These are phyloP conservation scores for Cristatella mucedo DNA, from an alignment of 2,888 invertebrate genomes.

Conservation along the genomic window DNA sequence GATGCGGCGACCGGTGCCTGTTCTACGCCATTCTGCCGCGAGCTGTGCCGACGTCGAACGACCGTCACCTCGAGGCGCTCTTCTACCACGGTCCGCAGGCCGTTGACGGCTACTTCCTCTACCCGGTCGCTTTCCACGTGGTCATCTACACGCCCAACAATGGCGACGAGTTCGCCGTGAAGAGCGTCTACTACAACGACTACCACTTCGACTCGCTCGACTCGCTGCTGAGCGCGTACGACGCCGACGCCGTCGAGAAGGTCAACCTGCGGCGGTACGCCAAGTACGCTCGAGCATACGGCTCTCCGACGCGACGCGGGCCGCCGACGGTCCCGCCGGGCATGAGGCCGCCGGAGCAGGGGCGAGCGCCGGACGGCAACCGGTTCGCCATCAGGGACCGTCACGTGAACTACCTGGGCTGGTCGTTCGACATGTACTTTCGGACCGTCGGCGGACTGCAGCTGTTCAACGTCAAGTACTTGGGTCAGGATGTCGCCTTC, in stretches of 20 bases:
- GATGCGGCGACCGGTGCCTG: too few relatives aligned
- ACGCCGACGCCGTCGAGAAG: neutral
- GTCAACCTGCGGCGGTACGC: neutral
- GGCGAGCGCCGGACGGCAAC: neutral
- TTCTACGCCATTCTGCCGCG: neutral
- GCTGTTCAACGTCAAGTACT: neutral
- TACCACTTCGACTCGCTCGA: neutral
- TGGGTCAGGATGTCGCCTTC: slow-evolving; percentile 18
- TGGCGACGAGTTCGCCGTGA: neutral
- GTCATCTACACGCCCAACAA: neutral
- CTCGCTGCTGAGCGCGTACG: neutral
- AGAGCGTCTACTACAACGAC: neutral
- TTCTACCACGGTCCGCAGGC: neutral
- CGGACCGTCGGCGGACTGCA: slow-evolving; percentile 1
- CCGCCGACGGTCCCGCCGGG: neutral
- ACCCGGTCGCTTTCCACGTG: slow-evolving; percentile 1
- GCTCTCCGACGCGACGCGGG: neutral
- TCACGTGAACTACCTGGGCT: neutral
- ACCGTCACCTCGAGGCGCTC: neutral
- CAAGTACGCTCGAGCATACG: neutral
- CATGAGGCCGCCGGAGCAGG: neutral
- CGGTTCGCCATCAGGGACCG: neutral
- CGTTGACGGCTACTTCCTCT: slow-evolving; percentile 2
- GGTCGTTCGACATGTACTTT: slow-evolving; percentile 1
- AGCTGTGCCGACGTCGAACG: neutral